phyloP scores from a whole-genome alignment of 2,113 vertebrate genomes.

The Tachysurus vachellii region DNA sequence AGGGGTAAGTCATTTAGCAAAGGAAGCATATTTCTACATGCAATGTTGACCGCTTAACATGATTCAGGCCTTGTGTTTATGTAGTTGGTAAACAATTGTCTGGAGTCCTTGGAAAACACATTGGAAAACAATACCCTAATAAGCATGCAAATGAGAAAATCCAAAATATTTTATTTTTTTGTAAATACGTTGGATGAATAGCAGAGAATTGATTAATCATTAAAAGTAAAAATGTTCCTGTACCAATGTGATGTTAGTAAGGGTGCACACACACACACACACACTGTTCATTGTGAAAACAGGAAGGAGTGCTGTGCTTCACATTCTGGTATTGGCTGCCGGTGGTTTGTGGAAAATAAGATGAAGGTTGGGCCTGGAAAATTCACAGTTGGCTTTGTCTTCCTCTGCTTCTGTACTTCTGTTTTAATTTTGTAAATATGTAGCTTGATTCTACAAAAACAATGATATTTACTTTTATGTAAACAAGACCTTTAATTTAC shows the following conservation, averaged over 20 bases:
- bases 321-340: conserved; percentile 55
- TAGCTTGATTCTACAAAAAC: conserved; percentile 61
- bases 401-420: conserved; percentile 44
- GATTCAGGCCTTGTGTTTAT: conserved; percentile 9
- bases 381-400: conserved; percentile 19
- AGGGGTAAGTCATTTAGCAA: conserved; percentile 72
- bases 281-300: conserved; percentile 44
- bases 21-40: conserved; percentile 9
- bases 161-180: background rate
- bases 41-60: background rate
- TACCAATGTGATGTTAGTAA: conserved; percentile 11
- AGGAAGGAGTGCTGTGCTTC: conserved; percentile 54
- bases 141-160: background rate
- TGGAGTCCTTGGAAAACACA: background rate
- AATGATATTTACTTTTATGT: conserved; percentile 54
- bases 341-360: conserved; percentile 15
- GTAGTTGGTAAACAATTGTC: conserved; percentile 1
- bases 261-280: background rate
- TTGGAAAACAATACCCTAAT: background rate
- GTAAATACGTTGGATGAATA: conserved; percentile 28
- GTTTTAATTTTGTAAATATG: conserved; percentile 67
- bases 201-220: conserved; percentile 1
- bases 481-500: conserved; percentile 62
- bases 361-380: conserved; percentile 55
- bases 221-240: conserved; percentile 14